Base-by-base conservation (phyloP, 2,888 invertebrate genomes). In the Agriopis marginaria region DNA sequence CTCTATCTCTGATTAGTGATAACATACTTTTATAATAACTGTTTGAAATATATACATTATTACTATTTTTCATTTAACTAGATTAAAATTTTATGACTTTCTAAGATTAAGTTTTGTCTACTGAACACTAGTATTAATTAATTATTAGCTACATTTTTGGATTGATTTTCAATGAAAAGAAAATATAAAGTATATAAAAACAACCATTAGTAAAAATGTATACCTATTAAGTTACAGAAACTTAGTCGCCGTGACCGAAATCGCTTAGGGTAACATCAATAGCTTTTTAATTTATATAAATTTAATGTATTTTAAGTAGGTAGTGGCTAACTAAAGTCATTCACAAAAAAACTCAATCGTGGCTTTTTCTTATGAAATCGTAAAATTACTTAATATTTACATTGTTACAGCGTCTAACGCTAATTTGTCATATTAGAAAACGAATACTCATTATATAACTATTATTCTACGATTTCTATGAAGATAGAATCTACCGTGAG, bases 341-440 rank as follows among this genome's bases (percentile, higher is more conserved):
- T 40, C n/a, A 42, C 7, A 55, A 14, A 55, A 42, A 0, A 7
- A 54, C n/a, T 54, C n/a, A 39, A 42, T n/a, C 42, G 39, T n/a
- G 10, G 3, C 11, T 11, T 56, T 56, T 51, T 51, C 56, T 53
- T 39, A 54, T 8, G 40, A 40, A 47, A 66, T 0, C 10, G 11
- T 53, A 17, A n/a, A 59, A 59, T 59, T 59, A 68, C 42, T 23
- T 47, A 54, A 63, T 65, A 69, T 65, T 65, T 69, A 69, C 69
- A 69, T 44, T 55, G 9, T 45, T 51, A 47, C 23, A 62, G 65
- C 69, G 69, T 69, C 69, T 69, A 69, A 69, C 69, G 69, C 69
- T 65, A 65, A 39, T 44, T 59, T 54, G 39, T 63, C 59, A 62
- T 66, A 65, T 75, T 67, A 63, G 70, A 72, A 70, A 73, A 67